phyloP scores from a whole-genome alignment of 2,113 vertebrate species.

The Polypterus bichir region DNA sequence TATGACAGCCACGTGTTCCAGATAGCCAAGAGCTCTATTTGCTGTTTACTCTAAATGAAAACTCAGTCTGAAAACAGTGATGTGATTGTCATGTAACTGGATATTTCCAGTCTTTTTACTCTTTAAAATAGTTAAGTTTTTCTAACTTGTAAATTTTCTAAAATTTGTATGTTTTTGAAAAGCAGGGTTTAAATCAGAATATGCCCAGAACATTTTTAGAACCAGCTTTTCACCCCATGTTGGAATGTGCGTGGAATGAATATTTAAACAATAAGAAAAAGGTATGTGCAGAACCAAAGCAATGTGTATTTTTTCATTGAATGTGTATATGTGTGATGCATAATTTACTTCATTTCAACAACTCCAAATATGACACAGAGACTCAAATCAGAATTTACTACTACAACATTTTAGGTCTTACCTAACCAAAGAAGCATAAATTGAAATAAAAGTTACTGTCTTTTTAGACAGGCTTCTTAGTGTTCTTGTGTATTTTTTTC shows the following conservation, averaged over 20 bases:
- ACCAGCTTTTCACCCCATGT: constrained; percentile 38
- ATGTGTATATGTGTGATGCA: background rate
- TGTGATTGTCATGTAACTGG: background rate
- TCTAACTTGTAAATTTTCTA: background rate
- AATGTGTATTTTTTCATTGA: background rate
- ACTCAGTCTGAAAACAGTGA: background rate
- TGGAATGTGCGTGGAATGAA: constrained; percentile 45
- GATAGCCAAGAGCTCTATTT: too few species aligned
- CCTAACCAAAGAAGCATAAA: too few species aligned
- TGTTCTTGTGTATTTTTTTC: too few species aligned
- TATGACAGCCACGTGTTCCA: too few species aligned
- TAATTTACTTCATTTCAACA: too few species aligned
- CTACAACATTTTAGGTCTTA: too few species aligned
- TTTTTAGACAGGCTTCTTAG: too few species aligned
- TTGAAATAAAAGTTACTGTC: too few species aligned
- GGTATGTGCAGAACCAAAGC: constrained; percentile 26
- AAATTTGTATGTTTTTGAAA: background rate
- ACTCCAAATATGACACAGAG: too few species aligned
- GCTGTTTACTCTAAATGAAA: background rate
- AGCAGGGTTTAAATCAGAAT: constrained; percentile 38
- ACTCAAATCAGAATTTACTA: too few species aligned
- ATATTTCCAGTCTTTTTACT: background rate
- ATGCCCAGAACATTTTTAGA: constrained; percentile 43
- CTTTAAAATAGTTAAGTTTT: background rate
- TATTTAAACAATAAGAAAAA: constrained; percentile 46